Base-by-base conservation (phyloP, 2,797 vertebrate genomes). In the Paratrypauchen microcephalus region DNA sequence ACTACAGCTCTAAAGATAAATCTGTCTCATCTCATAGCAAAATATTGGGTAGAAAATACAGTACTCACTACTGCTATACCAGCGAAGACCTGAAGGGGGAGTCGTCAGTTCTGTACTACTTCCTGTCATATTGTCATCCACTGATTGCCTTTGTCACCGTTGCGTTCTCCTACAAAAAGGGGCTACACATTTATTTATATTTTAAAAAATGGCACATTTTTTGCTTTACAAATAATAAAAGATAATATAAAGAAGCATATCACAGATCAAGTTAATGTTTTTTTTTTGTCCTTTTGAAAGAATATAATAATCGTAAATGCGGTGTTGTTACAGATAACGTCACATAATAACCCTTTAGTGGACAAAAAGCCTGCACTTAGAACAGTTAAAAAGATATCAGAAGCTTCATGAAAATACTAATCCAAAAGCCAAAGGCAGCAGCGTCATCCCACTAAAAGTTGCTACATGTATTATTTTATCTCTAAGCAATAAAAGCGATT, bases 391-490 rank as follows among this genome's bases (percentile, higher is more conserved):
- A 87, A 92, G 87, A 89, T 86, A 91, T 83, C 83, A 88, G 83
- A 92, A 94, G 91, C 91, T 94, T 94, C 91, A 94, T 89, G 83
- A 87, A 91, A 93, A 92, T 92, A 95, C 93, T 95, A 94, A 90
- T 94, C 89, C 92, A 78, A 75, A 79, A 86, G 92, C 93, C 94
- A 95, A 94, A 94, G 93, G 90, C 90, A 94, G 91, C 92, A 88
- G 94, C 86, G 47, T 92, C 89, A 93, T 91, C 94, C 94, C 93
- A 95, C 90, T 94, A 89, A 50, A 50, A 92, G 93, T 82, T 95
- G 95, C 96, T 96, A 96, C 94, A 94, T 94, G 92, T 93, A 91
- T 92, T 91, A 97, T 36, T 2, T 36, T 36, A 94, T 94, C 97
- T 94, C 94, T 94, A 91, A 88, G 94, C 92, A 18, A 47, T 45